phyloP scores from a whole-genome alignment of 1,140 invertebrate genomes.

The Armadillidium nasatum region DNA sequence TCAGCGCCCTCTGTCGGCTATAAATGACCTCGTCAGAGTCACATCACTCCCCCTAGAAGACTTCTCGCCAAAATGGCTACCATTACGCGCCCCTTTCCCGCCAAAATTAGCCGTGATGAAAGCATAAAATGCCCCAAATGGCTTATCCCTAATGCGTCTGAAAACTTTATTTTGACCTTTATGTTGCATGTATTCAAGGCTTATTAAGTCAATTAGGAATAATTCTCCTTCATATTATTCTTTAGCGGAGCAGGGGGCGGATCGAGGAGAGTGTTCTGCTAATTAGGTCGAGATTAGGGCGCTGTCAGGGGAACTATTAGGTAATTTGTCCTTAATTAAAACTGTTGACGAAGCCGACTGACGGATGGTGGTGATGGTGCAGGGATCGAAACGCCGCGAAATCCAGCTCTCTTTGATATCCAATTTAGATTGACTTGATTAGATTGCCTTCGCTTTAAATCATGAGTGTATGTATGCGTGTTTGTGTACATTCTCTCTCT shows the following conservation, averaged over 20 bases:
- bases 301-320: constrained; percentile 43
- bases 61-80: constrained; percentile 40
- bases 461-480: not conserved
- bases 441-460: not conserved
- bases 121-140: not conserved
- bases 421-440: constrained; percentile 7
- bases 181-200: not conserved
- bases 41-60: constrained; percentile 33
- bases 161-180: not conserved
- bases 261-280: constrained; percentile 41
- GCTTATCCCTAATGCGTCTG: constrained; percentile 5
- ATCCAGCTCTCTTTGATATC: constrained; percentile 10
- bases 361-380: constrained; percentile 31
- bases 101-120: constrained; percentile 40
- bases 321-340: constrained; percentile 44
- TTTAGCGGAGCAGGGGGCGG: constrained; percentile 31
- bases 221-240: not conserved
- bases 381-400: constrained; percentile 7
- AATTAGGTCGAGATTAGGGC: constrained; percentile 43
- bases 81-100: constrained; percentile 41
- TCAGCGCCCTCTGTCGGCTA: constrained; percentile 14
- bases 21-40: constrained; percentile 33
- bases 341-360: constrained; percentile 39
- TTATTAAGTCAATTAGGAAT: not conserved
- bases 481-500: not conserved